These are phyloP conservation scores for Oreochromis aureus DNA, from an alignment of 2,113 vertebrate genomes.

Conservation along the genomic window DNA sequence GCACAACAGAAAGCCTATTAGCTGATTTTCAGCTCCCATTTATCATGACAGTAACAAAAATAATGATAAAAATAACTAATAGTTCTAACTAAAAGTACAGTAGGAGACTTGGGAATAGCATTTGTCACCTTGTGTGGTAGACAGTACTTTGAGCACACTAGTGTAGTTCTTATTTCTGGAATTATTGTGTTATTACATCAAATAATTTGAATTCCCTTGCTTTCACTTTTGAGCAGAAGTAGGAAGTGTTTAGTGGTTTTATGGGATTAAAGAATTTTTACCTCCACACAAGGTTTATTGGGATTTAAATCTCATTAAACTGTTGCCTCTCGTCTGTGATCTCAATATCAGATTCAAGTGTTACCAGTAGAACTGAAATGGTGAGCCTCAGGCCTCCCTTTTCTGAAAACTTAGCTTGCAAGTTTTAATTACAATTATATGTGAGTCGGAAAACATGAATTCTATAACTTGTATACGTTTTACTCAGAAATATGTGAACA, in stretches of 20 bases:
- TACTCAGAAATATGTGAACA: background rate
- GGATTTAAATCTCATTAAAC: constrained; percentile 62
- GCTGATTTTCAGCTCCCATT: background rate
- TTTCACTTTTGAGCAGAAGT: constrained; percentile 23
- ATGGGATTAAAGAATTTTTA: constrained; percentile 48
- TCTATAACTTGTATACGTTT: background rate
- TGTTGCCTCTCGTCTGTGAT: constrained; percentile 31
- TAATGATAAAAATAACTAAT: background rate
- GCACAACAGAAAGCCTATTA: background rate
- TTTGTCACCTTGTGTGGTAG: background rate
- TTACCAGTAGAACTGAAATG: background rate
- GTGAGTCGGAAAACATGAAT: background rate
- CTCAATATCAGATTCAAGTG: constrained; percentile 14
- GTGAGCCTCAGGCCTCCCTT: background rate
- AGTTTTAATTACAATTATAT: background rate
- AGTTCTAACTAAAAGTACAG: background rate
- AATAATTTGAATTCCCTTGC: constrained; percentile 8
- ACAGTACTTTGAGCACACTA: background rate
- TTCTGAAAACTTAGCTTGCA: background rate
- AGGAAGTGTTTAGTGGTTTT: constrained; percentile 26
- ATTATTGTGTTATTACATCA: background rate
- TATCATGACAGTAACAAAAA: background rate
- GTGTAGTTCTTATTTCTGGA: background rate
- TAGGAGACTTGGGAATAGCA: background rate
- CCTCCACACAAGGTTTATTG: constrained; percentile 31